phyloP scores from a whole-genome alignment of 2,113 vertebrate genomes.

The Bambusicola thoracicus region DNA sequence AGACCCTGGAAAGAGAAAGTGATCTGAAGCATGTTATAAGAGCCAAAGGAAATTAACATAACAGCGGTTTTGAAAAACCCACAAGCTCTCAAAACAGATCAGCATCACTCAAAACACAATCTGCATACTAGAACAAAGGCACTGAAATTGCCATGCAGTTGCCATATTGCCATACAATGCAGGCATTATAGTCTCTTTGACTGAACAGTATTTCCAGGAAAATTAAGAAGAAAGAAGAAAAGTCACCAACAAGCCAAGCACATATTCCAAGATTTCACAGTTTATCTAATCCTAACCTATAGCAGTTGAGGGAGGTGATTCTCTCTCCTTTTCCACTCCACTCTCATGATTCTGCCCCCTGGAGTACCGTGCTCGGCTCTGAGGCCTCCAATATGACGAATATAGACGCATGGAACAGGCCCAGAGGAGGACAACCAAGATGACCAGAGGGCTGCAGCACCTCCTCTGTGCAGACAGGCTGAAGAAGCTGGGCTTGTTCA shows the following conservation, averaged over 20 bases:
- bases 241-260: neutral
- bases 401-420: neutral
- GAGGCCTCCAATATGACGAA: neutral
- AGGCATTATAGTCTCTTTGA: neutral
- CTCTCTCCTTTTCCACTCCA: neutral
- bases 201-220: slow-evolving; percentile 8
- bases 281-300: neutral
- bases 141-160: neutral
- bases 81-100: slow-evolving; percentile 32
- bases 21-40: neutral
- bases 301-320: neutral
- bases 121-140: neutral
- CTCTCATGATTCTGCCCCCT: neutral
- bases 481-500: neutral
- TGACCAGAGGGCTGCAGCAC: neutral
- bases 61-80: slow-evolving; percentile 46
- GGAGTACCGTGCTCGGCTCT: neutral
- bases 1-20: neutral
- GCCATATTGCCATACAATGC: too few species aligned
- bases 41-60: slow-evolving; percentile 28
- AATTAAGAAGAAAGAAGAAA: neutral
- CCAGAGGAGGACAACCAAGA: neutral
- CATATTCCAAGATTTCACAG: neutral
- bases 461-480: neutral
- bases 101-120: slow-evolving; percentile 16